Evolutionary conservation across 1,140 invertebrate species (phyloP).

Genomic region (Psix sp.): DNA sequence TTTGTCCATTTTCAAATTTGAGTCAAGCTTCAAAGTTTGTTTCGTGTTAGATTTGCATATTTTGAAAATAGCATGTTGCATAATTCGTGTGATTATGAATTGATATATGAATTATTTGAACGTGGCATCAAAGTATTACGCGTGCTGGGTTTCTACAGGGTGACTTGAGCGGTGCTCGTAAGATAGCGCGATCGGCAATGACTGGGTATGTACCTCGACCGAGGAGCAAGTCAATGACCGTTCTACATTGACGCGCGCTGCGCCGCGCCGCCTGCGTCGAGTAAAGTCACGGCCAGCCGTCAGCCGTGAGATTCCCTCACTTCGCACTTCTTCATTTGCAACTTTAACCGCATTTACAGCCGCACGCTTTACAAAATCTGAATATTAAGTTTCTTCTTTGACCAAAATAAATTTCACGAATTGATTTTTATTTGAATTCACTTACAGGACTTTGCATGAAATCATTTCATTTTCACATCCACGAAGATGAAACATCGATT

Average conservation of each 20-base stretch:
- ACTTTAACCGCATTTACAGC: conserved; percentile 64
- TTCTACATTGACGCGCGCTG: conserved; percentile 77
- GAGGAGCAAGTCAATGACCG: conserved; percentile 75
- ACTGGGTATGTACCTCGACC: conserved; percentile 59
- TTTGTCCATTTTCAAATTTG: no score
- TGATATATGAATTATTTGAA: conserved; percentile 17
- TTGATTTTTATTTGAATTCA: no score
- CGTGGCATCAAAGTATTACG: conserved; percentile 35
- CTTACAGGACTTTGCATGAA: no score
- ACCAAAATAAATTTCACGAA: no score
- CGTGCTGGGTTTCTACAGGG: conserved; percentile 63
- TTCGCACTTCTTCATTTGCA: conserved; percentile 63
- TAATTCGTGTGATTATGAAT: no score
- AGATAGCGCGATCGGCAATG: conserved; percentile 48
- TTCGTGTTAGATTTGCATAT: no score
- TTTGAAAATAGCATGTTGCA: no score
- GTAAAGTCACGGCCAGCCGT: conserved; percentile 76
- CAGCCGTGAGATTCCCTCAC: conserved; percentile 75
- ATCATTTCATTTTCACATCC: no score
- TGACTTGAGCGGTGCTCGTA: conserved; percentile 57
- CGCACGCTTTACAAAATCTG: conserved; percentile 59
- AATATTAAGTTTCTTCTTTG: no score
- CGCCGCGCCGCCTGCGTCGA: conserved; percentile 73
- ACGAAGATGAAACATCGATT: no score
- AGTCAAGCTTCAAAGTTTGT: no score